phyloP scores from a whole-genome alignment of 2,797 vertebrate species.

The Channallabes apus region DNA sequence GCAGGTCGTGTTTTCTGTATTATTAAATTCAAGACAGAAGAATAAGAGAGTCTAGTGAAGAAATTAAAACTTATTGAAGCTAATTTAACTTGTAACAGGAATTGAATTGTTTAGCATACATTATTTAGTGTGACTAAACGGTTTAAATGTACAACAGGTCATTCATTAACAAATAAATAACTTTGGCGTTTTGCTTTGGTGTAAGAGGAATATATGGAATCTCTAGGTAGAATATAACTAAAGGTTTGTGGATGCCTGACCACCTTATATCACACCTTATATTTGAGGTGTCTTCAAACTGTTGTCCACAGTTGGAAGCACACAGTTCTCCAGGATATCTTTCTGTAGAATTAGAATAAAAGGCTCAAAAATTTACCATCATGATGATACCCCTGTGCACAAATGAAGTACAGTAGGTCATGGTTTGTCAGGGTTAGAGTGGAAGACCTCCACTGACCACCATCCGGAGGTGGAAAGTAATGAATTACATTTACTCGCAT shows the following conservation, averaged over 20 bases:
- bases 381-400: background rate
- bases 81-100: background rate
- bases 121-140: background rate
- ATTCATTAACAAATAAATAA: background rate
- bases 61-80: background rate
- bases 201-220: background rate
- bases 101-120: background rate
- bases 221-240: background rate
- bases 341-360: background rate
- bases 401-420: background rate
- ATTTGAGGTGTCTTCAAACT: background rate
- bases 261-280: background rate
- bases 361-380: background rate
- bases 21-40: background rate
- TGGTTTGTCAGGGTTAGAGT: background rate
- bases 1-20: background rate
- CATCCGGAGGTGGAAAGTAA: background rate
- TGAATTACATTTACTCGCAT: no score
- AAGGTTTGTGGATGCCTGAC: background rate
- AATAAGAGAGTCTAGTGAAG: background rate
- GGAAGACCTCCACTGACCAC: background rate
- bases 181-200: background rate
- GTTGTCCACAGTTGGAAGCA: background rate
- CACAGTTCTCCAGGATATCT: background rate
- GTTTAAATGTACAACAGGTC: background rate